Evolutionary conservation across 2,888 invertebrate genomes (phyloP).

Genomic region (Monoplex corrugatus): DNA sequence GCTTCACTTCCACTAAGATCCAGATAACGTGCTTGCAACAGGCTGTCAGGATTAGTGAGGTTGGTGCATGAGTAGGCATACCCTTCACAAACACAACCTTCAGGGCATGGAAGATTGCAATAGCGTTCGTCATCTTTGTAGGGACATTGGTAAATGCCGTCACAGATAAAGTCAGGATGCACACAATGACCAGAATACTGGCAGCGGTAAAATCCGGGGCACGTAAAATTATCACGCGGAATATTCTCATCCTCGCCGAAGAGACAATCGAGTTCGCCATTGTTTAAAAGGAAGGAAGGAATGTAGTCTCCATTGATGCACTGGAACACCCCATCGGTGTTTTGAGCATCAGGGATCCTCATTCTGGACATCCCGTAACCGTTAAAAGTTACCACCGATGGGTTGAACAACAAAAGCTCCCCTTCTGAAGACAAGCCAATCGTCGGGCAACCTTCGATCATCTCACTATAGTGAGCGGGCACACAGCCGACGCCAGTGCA

Average conservation of each 20-base stretch:
- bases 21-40: not conserved
- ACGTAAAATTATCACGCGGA: slow-evolving; percentile 36
- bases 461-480: not conserved
- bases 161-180: slow-evolving; percentile 51
- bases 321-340: slow-evolving; percentile 9
- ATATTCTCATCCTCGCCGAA: slow-evolving; percentile 51
- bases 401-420: too few relatives aligned
- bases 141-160: slow-evolving; percentile 53
- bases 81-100: slow-evolving; percentile 37
- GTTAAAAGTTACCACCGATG: not conserved
- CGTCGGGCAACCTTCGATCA: not conserved
- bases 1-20: slow-evolving; percentile 33
- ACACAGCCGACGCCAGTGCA: not conserved
- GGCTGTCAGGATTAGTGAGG: not conserved
- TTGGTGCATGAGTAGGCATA: slow-evolving; percentile 14
- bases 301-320: slow-evolving; percentile 40
- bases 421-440: not conserved
- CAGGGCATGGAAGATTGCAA: slow-evolving; percentile 40
- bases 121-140: slow-evolving; percentile 54
- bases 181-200: slow-evolving; percentile 43
- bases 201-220: slow-evolving; percentile 51
- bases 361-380: slow-evolving; percentile 43
- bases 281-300: slow-evolving; percentile 42
- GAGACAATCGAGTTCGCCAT: slow-evolving; percentile 40
- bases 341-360: not conserved